These are phyloP conservation scores for Takifugu rubripes DNA, from an alignment of 2,797 vertebrate genomes.

Conservation along the genomic window DNA sequence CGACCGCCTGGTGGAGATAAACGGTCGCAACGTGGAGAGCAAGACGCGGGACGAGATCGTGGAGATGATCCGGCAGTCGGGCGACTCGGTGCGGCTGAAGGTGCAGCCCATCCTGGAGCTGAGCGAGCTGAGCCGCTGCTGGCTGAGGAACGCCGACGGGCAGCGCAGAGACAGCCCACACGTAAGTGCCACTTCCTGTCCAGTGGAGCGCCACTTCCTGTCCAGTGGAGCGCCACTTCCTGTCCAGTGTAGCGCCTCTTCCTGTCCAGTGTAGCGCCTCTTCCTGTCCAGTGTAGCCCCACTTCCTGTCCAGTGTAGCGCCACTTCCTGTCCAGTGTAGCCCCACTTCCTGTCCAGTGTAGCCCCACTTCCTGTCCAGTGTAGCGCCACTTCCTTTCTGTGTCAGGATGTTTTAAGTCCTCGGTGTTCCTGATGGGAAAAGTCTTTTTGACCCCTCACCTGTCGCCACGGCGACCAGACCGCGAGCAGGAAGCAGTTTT, in stretches of 20 bases:
- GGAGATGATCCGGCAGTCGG: conserved; percentile 97
- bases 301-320: no score
- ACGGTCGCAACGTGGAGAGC: conserved; percentile 90
- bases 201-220: neutral
- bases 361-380: no score
- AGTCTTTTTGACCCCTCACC: no score
- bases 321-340: no score
- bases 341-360: no score
- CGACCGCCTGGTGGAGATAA: conserved; percentile 93
- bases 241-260: neutral
- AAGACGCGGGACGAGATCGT: conserved; percentile 95
- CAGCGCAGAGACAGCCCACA: conserved; percentile 78
- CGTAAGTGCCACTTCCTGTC: conserved; percentile 78
- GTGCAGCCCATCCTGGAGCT: conserved; percentile 96
- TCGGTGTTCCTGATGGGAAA: no score
- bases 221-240: neutral
- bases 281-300: no score
- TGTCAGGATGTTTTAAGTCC: no score
- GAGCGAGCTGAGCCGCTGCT: conserved; percentile 92
- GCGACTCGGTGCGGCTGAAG: conserved; percentile 90
- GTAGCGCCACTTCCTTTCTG: no score
- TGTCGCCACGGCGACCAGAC: no score
- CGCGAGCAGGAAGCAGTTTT: no score
- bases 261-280: no score
- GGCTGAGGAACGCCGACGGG: conserved; percentile 85